These are phyloP conservation scores for Bombus balteatus DNA, from an alignment of 1,140 invertebrate species.

Conservation along the genomic window DNA sequence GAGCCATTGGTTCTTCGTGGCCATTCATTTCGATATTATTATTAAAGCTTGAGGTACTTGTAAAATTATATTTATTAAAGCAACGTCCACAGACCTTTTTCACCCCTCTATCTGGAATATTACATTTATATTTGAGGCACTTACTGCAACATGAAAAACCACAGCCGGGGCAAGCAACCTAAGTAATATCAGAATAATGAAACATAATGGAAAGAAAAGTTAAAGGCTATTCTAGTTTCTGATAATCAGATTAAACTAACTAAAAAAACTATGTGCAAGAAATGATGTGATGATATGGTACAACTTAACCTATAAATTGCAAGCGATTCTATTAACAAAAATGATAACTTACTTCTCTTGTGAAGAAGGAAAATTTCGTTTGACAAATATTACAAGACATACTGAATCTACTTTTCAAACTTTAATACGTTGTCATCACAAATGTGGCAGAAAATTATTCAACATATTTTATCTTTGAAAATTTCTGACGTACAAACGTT, in stretches of 20 bases:
- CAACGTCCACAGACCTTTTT: conserved; percentile 79
- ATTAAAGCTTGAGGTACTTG: conserved; percentile 52
- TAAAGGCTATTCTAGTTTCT: conserved; percentile 23
- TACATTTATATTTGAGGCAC: conserved; percentile 79
- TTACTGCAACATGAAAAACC: conserved; percentile 79
- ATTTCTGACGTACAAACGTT: conserved; percentile 18
- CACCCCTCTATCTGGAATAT: conserved; percentile 68
- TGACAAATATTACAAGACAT: conserved; percentile 79
- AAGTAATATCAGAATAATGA: conserved; percentile 36
- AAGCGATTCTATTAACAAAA: conserved; percentile 3
- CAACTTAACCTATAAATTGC: conserved; percentile 49
- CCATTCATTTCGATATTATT: conserved; percentile 21
- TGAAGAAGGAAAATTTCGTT: conserved; percentile 76
- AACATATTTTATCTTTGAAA: too few species aligned
- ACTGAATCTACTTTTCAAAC: not conserved
- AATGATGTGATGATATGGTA: not conserved
- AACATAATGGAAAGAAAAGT: not conserved
- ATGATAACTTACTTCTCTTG: conserved; percentile 70
- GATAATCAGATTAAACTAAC: not conserved
- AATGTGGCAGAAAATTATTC: not conserved
- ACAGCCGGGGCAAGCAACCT: conserved; percentile 79
- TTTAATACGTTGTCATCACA: conserved; percentile 3
- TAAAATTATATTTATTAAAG: conserved; percentile 69
- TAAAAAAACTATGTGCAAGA: not conserved
- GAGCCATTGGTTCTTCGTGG: conserved; percentile 58